phyloP scores from a whole-genome alignment of 1,140 invertebrate genomes.

The Magallana angulata region DNA sequence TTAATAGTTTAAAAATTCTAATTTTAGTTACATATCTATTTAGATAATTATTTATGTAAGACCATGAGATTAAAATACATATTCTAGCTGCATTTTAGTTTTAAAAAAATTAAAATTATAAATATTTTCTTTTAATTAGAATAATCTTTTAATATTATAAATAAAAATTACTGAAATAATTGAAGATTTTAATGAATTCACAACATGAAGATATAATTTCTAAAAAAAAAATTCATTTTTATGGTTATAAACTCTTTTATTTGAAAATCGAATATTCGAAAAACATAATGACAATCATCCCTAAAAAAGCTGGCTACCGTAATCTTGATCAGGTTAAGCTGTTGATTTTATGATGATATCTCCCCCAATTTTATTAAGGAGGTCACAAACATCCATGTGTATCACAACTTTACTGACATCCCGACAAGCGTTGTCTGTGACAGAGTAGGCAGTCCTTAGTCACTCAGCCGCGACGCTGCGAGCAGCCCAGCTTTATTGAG shows the following conservation, averaged over 20 bases:
- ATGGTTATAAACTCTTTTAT: background rate
- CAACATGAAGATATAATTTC: too few species aligned
- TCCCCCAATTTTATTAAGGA: slow-evolving; percentile 15
- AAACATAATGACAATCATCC: background rate
- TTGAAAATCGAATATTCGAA: background rate
- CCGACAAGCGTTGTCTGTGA: slow-evolving; percentile 1
- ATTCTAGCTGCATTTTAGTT: background rate
- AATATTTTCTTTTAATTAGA: background rate
- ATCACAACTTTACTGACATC: slow-evolving; percentile 15
- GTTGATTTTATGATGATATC: too few species aligned
- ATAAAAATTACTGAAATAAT: too few species aligned
- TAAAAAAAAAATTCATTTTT: too few species aligned
- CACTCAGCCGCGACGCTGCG: slow-evolving; percentile 6
- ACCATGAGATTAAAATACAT: too few species aligned
- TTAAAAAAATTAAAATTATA: background rate
- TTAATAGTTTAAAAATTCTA: background rate
- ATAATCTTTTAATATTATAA: too few species aligned
- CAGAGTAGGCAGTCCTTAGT: slow-evolving; percentile 17
- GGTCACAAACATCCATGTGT: slow-evolving; percentile 21
- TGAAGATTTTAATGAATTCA: too few species aligned
- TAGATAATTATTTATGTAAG: background rate
- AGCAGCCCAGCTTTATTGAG: slow-evolving; percentile 17
- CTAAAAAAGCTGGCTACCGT: too few species aligned
- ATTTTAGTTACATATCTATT: background rate
- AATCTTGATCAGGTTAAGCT: too few species aligned